These are phyloP conservation scores for Balearica regulorum DNA, from an alignment of 2,797 vertebrate species.

Conservation along the genomic window DNA sequence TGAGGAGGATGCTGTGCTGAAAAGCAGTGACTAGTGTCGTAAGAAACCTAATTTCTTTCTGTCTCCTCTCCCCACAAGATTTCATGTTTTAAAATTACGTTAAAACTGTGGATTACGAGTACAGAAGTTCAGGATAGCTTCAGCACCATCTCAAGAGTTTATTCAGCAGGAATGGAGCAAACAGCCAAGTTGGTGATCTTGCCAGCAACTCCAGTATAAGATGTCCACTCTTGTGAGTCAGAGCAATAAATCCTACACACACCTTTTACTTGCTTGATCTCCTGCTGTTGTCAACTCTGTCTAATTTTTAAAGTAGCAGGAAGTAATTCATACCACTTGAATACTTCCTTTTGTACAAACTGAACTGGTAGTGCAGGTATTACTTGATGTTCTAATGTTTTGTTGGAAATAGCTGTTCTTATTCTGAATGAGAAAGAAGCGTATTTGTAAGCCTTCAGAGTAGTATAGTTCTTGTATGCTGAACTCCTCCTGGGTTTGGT, in stretches of 20 bases:
- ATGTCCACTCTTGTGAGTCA: neutral
- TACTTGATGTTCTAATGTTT: neutral
- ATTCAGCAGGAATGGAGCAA: neutral
- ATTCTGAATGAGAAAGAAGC: neutral
- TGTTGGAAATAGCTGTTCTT: slow-evolving; percentile 3
- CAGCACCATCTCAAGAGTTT: neutral
- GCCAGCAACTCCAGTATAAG: neutral
- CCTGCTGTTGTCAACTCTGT: neutral
- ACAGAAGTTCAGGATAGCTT: neutral
- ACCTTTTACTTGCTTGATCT: neutral
- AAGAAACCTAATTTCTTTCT: neutral
- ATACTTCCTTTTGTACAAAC: neutral
- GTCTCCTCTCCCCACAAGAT: neutral
- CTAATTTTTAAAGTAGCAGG: neutral
- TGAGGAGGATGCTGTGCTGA: neutral
- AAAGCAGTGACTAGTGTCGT: neutral
- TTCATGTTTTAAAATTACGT: neutral
- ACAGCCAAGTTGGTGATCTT: neutral
- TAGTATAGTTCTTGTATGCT: neutral
- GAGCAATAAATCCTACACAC: neutral
- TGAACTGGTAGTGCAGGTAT: neutral
- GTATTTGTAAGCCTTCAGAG: neutral
- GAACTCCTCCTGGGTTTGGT: slow-evolving; percentile 1
- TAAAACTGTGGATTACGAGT: neutral
- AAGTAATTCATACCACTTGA: neutral